Percentiles rank a stretch among this genome's conserved stretches.
Evolutionary conservation across 2,797 vertebrate genomes (phyloP).

Genomic region (Phoebastria nigripes): DNA sequence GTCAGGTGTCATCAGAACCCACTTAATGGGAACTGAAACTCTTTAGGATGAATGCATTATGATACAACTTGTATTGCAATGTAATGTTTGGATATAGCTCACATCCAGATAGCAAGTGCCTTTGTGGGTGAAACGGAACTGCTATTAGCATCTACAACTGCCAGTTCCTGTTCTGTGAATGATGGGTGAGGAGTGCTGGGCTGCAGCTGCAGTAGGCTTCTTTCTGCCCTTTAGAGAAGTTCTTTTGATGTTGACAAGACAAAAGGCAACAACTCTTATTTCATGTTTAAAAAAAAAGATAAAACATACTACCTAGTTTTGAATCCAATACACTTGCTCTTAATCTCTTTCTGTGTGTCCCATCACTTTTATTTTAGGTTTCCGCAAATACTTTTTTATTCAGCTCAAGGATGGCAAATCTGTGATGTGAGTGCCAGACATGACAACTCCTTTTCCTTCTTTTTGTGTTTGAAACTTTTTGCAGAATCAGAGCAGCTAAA

Average conservation of each 20-base stretch:
- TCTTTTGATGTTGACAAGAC: conserved; percentile 20
- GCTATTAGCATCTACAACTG: background rate
- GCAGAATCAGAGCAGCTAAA: background rate
- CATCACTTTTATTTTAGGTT: conserved; percentile 30
- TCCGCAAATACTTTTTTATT: conserved; percentile 31
- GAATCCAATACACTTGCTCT: background rate
- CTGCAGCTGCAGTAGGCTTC: background rate
- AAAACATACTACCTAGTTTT: background rate
- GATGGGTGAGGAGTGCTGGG: background rate
- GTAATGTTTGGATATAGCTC: background rate
- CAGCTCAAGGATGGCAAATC: background rate
- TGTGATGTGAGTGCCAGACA: conserved; percentile 1
- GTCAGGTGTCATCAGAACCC: background rate
- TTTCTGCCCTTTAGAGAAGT: background rate
- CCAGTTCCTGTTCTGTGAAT: background rate
- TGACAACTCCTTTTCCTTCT: background rate
- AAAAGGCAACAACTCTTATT: background rate
- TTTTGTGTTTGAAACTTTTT: background rate
- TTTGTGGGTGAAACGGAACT: background rate
- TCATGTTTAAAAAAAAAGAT: background rate
- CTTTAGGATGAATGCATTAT: background rate
- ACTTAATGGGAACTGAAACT: background rate
- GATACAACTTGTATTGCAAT: background rate
- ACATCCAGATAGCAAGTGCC: background rate
- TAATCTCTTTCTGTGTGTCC: background rate